Conservation (phyloP, 2,797 vertebrate genomes). For the Hirundo rustica region DNA sequence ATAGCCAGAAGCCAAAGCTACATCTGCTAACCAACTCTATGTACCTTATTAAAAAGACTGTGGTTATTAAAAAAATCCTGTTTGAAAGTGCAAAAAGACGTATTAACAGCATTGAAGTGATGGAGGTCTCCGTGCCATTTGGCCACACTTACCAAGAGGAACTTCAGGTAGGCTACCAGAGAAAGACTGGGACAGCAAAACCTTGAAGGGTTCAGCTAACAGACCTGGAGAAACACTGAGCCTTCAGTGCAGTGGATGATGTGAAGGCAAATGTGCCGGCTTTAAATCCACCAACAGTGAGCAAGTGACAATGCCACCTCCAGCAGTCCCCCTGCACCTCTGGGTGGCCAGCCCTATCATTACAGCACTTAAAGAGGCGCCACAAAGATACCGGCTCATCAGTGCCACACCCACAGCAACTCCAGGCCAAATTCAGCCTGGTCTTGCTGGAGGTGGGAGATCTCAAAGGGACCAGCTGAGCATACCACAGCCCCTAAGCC, state of each 20-base stretch:
- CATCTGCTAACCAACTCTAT: neutral
- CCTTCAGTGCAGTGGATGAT: rapidly evolving
- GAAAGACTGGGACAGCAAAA: neutral
- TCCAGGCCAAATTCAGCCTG: neutral
- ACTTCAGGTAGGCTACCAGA: neutral
- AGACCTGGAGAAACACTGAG: neutral
- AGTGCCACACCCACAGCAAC: neutral
- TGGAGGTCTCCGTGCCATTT: neutral
- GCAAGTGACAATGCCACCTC: neutral
- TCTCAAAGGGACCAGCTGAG: neutral
- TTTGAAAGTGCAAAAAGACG: neutral
- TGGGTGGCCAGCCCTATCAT: neutral
- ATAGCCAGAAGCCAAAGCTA: neutral
- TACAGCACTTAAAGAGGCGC: neutral
- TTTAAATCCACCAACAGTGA: neutral
- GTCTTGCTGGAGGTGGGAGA: neutral
- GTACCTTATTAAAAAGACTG: neutral
- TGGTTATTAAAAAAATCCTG: neutral
- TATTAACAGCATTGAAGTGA: neutral
- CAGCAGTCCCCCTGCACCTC: neutral
- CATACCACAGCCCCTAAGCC: neutral
- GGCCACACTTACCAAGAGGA: neutral
- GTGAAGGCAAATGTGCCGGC: neutral
- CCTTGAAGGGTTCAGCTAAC: neutral
- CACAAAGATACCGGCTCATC: neutral